phyloP scores from a whole-genome alignment of 2,888 invertebrate species.

The Caenorhabditis drosophilae region DNA sequence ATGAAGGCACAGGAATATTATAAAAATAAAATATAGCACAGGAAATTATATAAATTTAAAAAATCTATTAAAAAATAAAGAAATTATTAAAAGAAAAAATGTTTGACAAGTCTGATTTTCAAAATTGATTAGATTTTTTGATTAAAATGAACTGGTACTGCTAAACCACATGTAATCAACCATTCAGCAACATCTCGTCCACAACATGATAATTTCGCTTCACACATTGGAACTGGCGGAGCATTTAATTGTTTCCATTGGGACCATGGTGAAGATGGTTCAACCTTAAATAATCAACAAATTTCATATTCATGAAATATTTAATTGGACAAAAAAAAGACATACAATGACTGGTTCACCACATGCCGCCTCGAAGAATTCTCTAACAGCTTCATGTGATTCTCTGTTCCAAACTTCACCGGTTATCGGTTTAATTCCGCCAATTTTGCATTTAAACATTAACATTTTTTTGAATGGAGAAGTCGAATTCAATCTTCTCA shows the following conservation, averaged over 20 bases:
- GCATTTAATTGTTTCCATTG: conserved; percentile 56
- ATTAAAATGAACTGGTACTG: conserved; percentile 29
- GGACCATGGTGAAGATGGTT: conserved; percentile 38
- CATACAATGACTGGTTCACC: conserved; percentile 47
- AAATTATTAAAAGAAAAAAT: too few species aligned
- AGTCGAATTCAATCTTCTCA: conserved; percentile 50
- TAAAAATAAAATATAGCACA: too few species aligned
- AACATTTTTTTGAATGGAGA: conserved; percentile 59
- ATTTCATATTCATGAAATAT: neutral
- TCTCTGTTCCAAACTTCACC: conserved; percentile 57
- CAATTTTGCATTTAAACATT: conserved; percentile 57
- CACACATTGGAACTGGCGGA: conserved; percentile 48
- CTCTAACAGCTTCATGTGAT: conserved; percentile 50
- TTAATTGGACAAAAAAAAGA: conserved; percentile 4
- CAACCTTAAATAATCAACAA: conserved; percentile 39
- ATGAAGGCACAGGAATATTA: too few species aligned
- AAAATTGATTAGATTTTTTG: too few species aligned
- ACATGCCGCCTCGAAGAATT: conserved; percentile 49
- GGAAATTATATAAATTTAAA: too few species aligned
- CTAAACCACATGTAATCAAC: conserved; percentile 51
- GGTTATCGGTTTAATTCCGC: conserved; percentile 47
- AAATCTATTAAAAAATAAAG: too few species aligned
- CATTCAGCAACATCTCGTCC: conserved; percentile 56
- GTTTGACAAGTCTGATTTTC: too few species aligned
- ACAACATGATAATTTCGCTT: conserved; percentile 48